Evolutionary conservation across 1,140 invertebrate genomes (phyloP).

Genomic region (Lepidostoma basale): DNA sequence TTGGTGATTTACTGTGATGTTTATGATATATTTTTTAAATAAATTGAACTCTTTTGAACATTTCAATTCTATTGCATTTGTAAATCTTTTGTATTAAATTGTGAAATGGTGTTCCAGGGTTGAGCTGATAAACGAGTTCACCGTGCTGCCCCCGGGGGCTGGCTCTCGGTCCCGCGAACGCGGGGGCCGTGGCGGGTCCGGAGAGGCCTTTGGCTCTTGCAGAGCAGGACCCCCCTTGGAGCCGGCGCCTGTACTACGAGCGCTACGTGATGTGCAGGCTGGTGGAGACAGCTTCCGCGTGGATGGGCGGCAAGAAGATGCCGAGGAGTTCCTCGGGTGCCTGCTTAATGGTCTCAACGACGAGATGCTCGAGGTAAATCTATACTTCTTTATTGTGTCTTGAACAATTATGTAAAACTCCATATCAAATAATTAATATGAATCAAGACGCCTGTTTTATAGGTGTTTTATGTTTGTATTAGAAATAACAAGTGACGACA

Average conservation of each 20-base stretch:
- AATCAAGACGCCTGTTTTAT: too few relatives aligned
- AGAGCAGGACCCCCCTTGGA: constrained; percentile 73
- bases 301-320: constrained; percentile 90
- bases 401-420: too few relatives aligned
- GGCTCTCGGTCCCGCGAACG: constrained; percentile 53
- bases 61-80: constrained; percentile 41
- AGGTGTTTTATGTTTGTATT: too few relatives aligned
- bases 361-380: constrained; percentile 87
- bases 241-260: constrained; percentile 78
- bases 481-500: too few relatives aligned
- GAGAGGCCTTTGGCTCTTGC: constrained; percentile 28
- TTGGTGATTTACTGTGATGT: too few relatives aligned
- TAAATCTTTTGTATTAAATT: background rate
- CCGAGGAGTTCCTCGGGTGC: constrained; percentile 92
- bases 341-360: constrained; percentile 93
- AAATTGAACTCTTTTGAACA: background rate
- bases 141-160: constrained; percentile 63
- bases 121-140: constrained; percentile 72
- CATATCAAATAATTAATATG: too few relatives aligned
- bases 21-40: background rate
- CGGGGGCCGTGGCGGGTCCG: constrained; percentile 47
- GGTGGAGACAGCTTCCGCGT: constrained; percentile 60
- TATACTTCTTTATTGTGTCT: too few relatives aligned
- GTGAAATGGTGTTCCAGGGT: constrained; percentile 54
- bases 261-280: constrained; percentile 66